phyloP scores from a whole-genome alignment of 2,797 vertebrate species.

The Sebastolobus altivelis region DNA sequence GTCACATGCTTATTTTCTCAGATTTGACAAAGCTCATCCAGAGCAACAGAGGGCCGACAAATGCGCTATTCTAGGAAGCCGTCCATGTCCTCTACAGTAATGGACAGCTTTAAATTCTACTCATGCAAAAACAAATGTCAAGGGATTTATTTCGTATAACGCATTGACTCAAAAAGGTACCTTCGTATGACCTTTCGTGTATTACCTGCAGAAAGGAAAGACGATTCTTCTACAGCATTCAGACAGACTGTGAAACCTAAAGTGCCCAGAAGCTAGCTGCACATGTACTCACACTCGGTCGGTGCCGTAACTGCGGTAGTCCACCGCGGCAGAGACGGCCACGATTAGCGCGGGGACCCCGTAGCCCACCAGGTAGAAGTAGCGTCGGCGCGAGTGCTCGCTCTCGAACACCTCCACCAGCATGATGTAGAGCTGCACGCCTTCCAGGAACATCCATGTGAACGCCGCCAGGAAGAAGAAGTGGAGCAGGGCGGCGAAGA shows the following conservation, averaged over 20 bases:
- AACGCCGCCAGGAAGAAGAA: constrained; percentile 99
- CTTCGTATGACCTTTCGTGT: neutral
- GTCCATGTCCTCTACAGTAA: neutral
- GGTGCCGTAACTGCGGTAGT: constrained; percentile 97
- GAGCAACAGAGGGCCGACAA: neutral
- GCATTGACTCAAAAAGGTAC: neutral
- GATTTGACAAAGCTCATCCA: neutral
- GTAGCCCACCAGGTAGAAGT: constrained; percentile 96
- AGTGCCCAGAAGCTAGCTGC: neutral
- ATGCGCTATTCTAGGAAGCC: neutral
- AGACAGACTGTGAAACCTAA: neutral
- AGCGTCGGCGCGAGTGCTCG: constrained; percentile 93
- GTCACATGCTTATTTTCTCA: neutral
- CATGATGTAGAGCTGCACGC: constrained; percentile 99
- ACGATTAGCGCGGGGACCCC: constrained; percentile 96
- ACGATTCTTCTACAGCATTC: neutral
- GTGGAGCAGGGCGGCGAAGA: constrained; percentile 96
- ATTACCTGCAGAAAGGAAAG: neutral
- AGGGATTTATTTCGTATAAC: neutral
- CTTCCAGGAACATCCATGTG: constrained; percentile 99
- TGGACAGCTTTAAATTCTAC: neutral
- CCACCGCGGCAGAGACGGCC: constrained; percentile 94
- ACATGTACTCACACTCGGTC: constrained; percentile 94
- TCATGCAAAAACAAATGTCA: neutral
- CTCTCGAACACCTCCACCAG: constrained; percentile 99